phyloP scores from a whole-genome alignment of 1,140 invertebrate genomes.

The Dendrolimus kikuchii region DNA sequence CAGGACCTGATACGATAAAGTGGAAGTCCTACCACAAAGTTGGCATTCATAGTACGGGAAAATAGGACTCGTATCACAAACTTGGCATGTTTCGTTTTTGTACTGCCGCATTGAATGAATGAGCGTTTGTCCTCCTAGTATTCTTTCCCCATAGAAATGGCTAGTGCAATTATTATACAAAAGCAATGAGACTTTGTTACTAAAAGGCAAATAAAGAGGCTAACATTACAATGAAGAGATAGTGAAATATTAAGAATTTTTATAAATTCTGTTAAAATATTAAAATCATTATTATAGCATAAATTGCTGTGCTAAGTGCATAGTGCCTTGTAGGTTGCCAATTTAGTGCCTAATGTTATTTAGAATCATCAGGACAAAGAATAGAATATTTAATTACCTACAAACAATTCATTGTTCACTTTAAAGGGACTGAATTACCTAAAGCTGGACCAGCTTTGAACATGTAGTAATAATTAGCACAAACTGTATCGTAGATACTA shows the following conservation, averaged over 20 bases:
- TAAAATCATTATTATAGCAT: conserved; percentile 45
- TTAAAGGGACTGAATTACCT: background rate
- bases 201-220: too few species aligned
- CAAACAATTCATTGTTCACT: background rate
- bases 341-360: conserved; percentile 72
- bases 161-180: too few species aligned
- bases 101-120: too few species aligned
- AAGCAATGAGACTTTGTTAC: too few species aligned
- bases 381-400: conserved; percentile 28
- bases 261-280: conserved; percentile 28
- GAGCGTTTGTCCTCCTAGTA: too few species aligned
- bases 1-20: too few species aligned
- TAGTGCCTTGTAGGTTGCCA: conserved; percentile 74
- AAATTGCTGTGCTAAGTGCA: conserved; percentile 70
- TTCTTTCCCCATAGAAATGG: background rate
- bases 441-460: background rate
- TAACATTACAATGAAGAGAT: background rate
- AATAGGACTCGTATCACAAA: too few species aligned
- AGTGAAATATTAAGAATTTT: conserved; percentile 16
- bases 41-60: too few species aligned
- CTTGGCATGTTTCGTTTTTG: too few species aligned
- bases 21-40: too few species aligned
- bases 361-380: conserved; percentile 56
- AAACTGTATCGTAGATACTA: too few species aligned
- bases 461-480: background rate